Conservation (phyloP, 2,797 vertebrate species). For the Typhlichthys subterraneus region DNA sequence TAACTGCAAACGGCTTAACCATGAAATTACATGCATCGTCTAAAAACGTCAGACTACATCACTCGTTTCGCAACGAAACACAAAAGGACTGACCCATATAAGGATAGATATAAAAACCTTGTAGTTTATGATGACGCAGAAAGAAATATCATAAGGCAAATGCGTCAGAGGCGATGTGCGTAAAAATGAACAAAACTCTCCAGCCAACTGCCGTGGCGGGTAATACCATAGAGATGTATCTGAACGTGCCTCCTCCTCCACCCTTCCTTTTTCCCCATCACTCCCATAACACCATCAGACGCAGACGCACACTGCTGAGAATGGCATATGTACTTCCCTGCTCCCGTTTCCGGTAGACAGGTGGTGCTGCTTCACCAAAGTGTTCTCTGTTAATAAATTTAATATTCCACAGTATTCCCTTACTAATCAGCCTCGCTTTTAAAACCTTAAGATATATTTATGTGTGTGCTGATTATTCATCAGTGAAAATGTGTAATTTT, state of each 20-base stretch:
- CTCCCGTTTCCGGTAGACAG: constrained; percentile 12
- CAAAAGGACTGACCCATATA: constrained; percentile 45
- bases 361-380: constrained; percentile 16
- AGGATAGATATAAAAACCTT: constrained; percentile 33
- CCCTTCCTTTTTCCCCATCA: no score
- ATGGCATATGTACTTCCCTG: constrained; percentile 20
- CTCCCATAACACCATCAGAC: no score
- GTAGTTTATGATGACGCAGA: constrained; percentile 61
- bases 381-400: no score
- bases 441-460: no score
- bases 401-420: no score
- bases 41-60: not conserved
- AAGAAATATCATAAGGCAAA: constrained; percentile 41
- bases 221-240: constrained; percentile 21
- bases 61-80: not conserved
- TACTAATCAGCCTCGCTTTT: no score
- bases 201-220: constrained; percentile 30
- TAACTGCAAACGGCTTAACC: not conserved
- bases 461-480: not conserved
- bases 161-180: constrained; percentile 70
- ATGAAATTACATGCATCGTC: not conserved
- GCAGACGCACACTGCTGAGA: not conserved
- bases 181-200: constrained; percentile 51
- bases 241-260: constrained; percentile 16
- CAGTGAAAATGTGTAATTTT: constrained; percentile 3